Percentiles rank a stretch among this genome's conserved stretches.
phyloP scores from a whole-genome alignment of 1,140 invertebrate species.

The Atopsyche davidsoni region DNA sequence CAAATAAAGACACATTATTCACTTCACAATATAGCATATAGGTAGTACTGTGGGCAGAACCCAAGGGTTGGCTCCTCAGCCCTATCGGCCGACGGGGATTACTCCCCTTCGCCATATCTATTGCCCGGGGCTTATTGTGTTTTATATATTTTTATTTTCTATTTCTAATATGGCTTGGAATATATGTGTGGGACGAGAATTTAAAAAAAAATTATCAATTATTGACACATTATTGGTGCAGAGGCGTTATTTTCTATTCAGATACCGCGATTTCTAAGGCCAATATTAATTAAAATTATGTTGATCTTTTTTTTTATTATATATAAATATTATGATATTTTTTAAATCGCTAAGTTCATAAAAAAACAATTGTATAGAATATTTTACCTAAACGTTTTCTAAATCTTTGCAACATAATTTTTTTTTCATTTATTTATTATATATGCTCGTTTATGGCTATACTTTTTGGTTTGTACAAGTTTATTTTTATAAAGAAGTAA shows the following conservation, averaged over 20 bases:
- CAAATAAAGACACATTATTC: too few relatives aligned
- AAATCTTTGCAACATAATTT: background rate
- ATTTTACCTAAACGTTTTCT: background rate
- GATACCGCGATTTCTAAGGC: too few relatives aligned
- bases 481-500: too few relatives aligned
- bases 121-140: constrained; percentile 29
- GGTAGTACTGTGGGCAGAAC: too few relatives aligned
- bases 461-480: too few relatives aligned
- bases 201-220: background rate
- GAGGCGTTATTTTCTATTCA: too few relatives aligned
- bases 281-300: too few relatives aligned
- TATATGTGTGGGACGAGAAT: background rate
- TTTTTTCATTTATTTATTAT: background rate
- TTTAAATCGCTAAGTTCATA: too few relatives aligned
- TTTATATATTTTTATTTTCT: constrained; percentile 31
- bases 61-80: constrained; percentile 4
- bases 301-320: background rate
- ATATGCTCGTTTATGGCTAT: background rate
- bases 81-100: constrained; percentile 9
- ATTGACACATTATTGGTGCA: too few relatives aligned
- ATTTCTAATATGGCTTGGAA: constrained; percentile 30
- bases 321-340: background rate
- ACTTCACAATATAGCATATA: too few relatives aligned
- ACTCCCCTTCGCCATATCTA: constrained; percentile 22
- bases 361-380: too few relatives aligned